Percentiles rank a stretch among this genome's conserved stretches.
Evolutionary conservation across 2,113 vertebrate genomes (phyloP).

Genomic region (Abramis brama): DNA sequence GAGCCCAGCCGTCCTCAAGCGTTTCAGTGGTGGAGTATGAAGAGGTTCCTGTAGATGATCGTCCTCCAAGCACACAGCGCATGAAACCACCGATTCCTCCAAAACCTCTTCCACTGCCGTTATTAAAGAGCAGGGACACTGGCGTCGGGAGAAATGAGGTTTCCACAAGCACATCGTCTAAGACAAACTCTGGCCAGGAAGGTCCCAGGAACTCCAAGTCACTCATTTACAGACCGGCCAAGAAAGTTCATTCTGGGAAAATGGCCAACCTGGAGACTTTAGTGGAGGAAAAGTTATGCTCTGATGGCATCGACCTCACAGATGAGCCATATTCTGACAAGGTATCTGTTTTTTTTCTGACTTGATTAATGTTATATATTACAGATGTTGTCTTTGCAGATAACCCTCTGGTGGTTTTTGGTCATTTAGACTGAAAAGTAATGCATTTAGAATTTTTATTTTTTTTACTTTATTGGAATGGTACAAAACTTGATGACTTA

Average conservation of each 20-base stretch:
- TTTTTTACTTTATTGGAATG: no score
- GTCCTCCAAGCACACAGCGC: conserved; percentile 12
- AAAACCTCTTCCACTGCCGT: conserved; percentile 18
- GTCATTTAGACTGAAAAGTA: background rate
- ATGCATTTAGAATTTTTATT: no score
- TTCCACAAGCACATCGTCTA: background rate
- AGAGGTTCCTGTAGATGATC: conserved; percentile 23
- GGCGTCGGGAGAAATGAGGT: background rate
- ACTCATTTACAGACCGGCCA: conserved; percentile 69
- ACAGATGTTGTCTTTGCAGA: background rate
- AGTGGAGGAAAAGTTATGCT: conserved; percentile 77
- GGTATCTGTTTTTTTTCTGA: conserved; percentile 59
- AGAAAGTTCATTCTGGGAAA: conserved; percentile 71
- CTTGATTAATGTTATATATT: background rate
- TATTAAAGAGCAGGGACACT: conserved; percentile 16
- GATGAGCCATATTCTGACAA: conserved; percentile 85
- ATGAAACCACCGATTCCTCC: conserved; percentile 39
- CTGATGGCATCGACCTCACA: conserved; percentile 80
- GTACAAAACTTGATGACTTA: no score
- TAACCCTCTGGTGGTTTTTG: background rate
- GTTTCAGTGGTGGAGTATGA: conserved; percentile 30
- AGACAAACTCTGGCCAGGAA: conserved; percentile 8
- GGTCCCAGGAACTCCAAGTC: conserved; percentile 29
- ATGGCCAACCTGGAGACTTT: conserved; percentile 75
- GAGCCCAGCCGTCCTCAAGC: background rate